Conservation (phyloP, 1,140 invertebrate genomes). For the Harlomillsia oculata region DNA sequence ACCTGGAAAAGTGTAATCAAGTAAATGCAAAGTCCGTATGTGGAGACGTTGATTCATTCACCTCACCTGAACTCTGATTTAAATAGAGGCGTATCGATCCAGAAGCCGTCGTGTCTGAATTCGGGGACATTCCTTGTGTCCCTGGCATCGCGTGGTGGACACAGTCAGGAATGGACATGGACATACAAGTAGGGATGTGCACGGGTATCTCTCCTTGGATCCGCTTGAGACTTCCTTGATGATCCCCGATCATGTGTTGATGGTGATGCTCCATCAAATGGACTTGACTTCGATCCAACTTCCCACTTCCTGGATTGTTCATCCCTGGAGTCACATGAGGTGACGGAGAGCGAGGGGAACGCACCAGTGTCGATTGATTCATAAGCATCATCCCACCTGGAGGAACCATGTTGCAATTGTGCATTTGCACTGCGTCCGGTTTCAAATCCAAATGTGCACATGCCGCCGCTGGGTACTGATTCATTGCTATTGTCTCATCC, state of each 20-base stretch:
- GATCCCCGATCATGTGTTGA: not conserved
- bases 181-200: no score
- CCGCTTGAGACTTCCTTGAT: slow-evolving; percentile 10
- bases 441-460: slow-evolving; percentile 26
- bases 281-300: not conserved
- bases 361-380: slow-evolving; percentile 14
- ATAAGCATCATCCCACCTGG: slow-evolving; percentile 1
- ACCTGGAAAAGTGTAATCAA: not conserved
- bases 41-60: not conserved
- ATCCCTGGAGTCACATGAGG: slow-evolving; percentile 16
- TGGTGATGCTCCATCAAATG: slow-evolving; percentile 4
- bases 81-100: slow-evolving; percentile 31
- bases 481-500: slow-evolving; percentile 25
- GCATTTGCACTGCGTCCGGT: not conserved
- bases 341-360: slow-evolving; percentile 18
- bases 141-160: slow-evolving; percentile 8
- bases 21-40: not conserved
- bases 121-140: not conserved
- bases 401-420: not conserved
- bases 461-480: slow-evolving; percentile 28
- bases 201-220: slow-evolving; percentile 12
- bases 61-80: slow-evolving; percentile 28
- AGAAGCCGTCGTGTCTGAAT: not conserved
- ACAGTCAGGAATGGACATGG: slow-evolving; percentile 21
- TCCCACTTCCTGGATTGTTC: not conserved